Percentiles rank a stretch among this genome's conserved stretches.
Evolutionary conservation across 53 echinoderm and acorn worm species (phyloP).

Genomic region (Temnopleurus reevesii): DNA sequence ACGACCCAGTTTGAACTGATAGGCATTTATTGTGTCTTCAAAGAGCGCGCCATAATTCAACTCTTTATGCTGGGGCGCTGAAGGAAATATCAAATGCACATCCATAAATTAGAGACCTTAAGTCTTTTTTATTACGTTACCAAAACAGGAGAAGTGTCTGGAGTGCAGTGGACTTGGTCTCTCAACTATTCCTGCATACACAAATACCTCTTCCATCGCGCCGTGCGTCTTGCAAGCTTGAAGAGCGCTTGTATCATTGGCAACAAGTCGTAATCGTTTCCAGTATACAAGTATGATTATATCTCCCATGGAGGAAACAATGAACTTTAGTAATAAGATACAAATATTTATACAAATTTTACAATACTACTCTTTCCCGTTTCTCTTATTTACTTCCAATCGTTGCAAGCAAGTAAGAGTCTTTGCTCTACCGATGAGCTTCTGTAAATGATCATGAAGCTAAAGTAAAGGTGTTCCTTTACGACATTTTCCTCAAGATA

Average conservation of each 20-base stretch:
- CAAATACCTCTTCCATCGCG: background rate
- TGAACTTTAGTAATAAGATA: background rate
- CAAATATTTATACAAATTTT: no score
- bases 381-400: background rate
- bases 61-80: background rate
- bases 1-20: background rate
- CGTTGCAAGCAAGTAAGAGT: background rate
- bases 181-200: background rate
- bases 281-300: background rate
- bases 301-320: background rate
- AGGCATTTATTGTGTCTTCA: background rate
- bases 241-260: no score
- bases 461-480: background rate
- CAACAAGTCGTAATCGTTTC: background rate
- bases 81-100: background rate
- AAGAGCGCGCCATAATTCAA: background rate
- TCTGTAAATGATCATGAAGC: conserved; percentile 22
- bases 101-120: background rate
- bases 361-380: background rate
- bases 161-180: background rate
- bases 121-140: background rate
- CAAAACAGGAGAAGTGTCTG: background rate
- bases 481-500: background rate
- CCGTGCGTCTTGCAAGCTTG: no score
- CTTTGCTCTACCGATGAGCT: background rate